A percentile compares a stretch with the other conserved stretches of the same genome.
Evolutionary conservation across 2,888 invertebrate species (phyloP).

Genomic region (Agrochola lychnidis): DNA sequence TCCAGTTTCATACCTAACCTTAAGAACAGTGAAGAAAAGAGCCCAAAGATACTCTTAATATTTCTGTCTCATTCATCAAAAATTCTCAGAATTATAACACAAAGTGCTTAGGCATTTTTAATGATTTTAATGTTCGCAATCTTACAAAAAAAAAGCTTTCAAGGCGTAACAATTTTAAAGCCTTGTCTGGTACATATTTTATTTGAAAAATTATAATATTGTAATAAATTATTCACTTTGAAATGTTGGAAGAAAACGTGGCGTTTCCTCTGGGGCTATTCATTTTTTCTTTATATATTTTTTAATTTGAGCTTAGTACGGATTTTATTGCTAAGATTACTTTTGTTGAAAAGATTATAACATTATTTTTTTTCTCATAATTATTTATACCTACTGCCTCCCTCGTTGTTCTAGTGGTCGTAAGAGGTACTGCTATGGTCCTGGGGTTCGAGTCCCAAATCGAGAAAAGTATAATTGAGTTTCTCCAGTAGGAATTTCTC

Average conservation of each 20-base stretch:
- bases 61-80: constrained; percentile 4
- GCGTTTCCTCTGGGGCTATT: constrained; percentile 9
- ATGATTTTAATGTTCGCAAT: constrained; percentile 14
- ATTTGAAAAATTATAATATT: constrained; percentile 25
- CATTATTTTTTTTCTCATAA: constrained; percentile 15
- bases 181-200: constrained; percentile 21
- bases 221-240: constrained; percentile 42
- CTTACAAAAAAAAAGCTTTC: constrained; percentile 19
- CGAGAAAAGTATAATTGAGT: not conserved
- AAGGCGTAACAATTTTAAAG: constrained; percentile 10
- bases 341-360: constrained; percentile 21
- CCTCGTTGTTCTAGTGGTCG: not conserved
- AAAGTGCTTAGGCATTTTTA: constrained; percentile 25
- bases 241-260: constrained; percentile 19
- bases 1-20: no score
- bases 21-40: no score
- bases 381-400: not conserved
- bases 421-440: not conserved
- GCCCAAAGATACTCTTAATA: not conserved
- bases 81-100: constrained; percentile 8
- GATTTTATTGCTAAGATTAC: constrained; percentile 12
- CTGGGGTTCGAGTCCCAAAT: not conserved
- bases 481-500: not conserved
- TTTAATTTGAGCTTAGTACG: not conserved
- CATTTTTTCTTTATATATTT: not conserved